phyloP scores from a whole-genome alignment of 2,113 vertebrate species.

The Lanius ludovicianus region DNA sequence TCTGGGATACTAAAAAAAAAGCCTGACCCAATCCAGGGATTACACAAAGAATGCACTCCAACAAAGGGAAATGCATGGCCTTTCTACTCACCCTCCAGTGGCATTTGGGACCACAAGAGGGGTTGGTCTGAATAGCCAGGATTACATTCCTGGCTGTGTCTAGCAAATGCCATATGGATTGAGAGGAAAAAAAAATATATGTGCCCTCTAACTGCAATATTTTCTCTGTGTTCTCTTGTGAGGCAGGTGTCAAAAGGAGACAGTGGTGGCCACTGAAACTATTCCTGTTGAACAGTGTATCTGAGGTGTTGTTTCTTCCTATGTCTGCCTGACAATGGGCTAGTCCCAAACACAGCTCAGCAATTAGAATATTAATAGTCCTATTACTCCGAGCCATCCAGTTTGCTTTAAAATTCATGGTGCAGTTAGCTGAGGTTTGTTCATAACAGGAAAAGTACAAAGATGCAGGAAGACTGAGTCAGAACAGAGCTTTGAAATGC shows the following conservation, averaged over 20 bases:
- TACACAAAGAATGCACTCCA: conserved; percentile 31
- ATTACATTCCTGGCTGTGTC: conserved; percentile 12
- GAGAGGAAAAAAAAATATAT: neutral
- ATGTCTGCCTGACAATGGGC: neutral
- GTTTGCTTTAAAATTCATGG: conserved; percentile 48
- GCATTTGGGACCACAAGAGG: conserved; percentile 1
- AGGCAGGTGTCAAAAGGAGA: neutral
- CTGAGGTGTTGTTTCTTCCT: neutral
- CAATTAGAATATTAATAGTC: conserved; percentile 47
- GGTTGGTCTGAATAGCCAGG: neutral
- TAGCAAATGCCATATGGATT: neutral
- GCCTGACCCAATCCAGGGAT: conserved; percentile 34
- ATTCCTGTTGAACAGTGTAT: neutral
- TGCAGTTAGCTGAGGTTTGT: conserved; percentile 13
- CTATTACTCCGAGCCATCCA: neutral
- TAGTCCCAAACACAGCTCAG: neutral
- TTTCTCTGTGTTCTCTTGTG: neutral
- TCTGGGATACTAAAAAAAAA: conserved; percentile 15
- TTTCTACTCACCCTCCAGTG: neutral
- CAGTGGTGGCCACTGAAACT: neutral
- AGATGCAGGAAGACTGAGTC: conserved; percentile 30
- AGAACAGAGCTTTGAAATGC: conserved; percentile 53
- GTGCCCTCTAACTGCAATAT: neutral
- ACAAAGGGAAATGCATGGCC: conserved; percentile 43
- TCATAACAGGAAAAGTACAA: conserved; percentile 17